Conservation (phyloP, 2,113 vertebrate genomes). For the Festucalex cinctus region DNA sequence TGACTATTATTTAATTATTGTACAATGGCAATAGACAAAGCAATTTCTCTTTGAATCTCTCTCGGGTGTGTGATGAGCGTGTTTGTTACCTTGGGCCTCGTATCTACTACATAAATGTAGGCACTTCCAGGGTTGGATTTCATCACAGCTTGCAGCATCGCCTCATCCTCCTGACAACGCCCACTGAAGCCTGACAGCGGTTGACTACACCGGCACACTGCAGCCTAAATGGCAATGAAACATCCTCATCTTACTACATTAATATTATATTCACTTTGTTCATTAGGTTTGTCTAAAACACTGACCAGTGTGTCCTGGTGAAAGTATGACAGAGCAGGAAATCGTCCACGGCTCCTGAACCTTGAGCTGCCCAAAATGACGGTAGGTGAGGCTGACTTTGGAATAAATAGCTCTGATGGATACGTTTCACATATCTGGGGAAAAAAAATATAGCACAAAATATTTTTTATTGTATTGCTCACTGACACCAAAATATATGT, state of each 20-base stretch:
- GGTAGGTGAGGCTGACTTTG: conserved; percentile 82
- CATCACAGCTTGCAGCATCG: conserved; percentile 92
- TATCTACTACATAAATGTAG: conserved; percentile 94
- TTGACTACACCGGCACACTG: conserved; percentile 94
- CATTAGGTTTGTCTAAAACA: conserved; percentile 1
- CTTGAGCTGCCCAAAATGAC: conserved; percentile 89
- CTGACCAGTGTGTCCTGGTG: conserved; percentile 86
- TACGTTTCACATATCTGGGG: conserved; percentile 91
- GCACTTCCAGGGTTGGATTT: conserved; percentile 92
- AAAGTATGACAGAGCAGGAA: conserved; percentile 91
- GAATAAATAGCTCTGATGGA: conserved; percentile 87
- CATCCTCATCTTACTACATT: background rate
- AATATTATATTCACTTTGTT: background rate
- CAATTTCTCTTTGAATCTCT: background rate
- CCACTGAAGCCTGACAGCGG: conserved; percentile 94
- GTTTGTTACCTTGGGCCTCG: conserved; percentile 84
- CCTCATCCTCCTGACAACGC: conserved; percentile 91
- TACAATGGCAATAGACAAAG: background rate
- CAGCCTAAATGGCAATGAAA: conserved; percentile 69
- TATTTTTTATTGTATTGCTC: background rate
- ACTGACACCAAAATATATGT: background rate
- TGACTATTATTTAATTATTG: background rate
- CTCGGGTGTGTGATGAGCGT: background rate
- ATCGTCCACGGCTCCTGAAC: conserved; percentile 90
- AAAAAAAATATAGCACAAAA: too few relatives aligned